phyloP scores from a whole-genome alignment of 2,888 invertebrate genomes.

The Trisateles emortualis region DNA sequence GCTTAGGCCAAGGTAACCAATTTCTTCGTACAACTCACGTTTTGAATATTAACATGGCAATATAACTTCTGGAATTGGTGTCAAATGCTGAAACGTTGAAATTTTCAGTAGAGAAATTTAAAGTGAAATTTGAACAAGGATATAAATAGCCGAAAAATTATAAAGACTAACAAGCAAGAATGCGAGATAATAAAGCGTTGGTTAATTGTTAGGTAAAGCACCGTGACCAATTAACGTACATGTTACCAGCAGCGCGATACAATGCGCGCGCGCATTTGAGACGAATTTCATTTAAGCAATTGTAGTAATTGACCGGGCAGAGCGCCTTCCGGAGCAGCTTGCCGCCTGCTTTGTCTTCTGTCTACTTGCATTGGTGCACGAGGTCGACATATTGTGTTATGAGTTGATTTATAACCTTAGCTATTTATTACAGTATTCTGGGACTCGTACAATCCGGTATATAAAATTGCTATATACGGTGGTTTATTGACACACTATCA shows the following conservation, averaged over 20 bases:
- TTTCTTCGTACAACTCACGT: slow-evolving; percentile 24
- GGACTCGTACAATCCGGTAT: not conserved
- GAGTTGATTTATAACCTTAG: slow-evolving; percentile 22
- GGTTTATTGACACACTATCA: slow-evolving; percentile 30
- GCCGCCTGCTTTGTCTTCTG: slow-evolving; percentile 65
- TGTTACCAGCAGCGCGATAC: slow-evolving; percentile 58
- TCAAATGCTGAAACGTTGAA: not conserved
- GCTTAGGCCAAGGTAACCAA: slow-evolving; percentile 41
- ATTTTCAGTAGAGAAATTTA: slow-evolving; percentile 19
- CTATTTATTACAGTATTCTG: slow-evolving; percentile 2
- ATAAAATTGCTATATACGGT: slow-evolving; percentile 41
- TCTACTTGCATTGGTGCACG: slow-evolving; percentile 56
- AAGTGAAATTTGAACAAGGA: slow-evolving; percentile 28
- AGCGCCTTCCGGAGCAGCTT: slow-evolving; percentile 75
- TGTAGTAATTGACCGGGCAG: slow-evolving; percentile 81
- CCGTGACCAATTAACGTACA: slow-evolving; percentile 82
- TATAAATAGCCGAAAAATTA: slow-evolving; percentile 38
- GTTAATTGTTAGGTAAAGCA: slow-evolving; percentile 81
- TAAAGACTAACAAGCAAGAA: slow-evolving; percentile 52
- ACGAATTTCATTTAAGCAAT: slow-evolving; percentile 85
- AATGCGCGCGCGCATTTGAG: slow-evolving; percentile 69
- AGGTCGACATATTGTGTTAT: slow-evolving; percentile 38
- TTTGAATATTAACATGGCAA: not conserved
- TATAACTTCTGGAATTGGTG: not conserved
- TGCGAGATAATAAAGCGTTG: slow-evolving; percentile 60